A percentile compares a stretch with the other conserved stretches of the same genome.
Evolutionary conservation across 2,797 vertebrate species (phyloP).

Genomic region (Siniperca obscura): DNA sequence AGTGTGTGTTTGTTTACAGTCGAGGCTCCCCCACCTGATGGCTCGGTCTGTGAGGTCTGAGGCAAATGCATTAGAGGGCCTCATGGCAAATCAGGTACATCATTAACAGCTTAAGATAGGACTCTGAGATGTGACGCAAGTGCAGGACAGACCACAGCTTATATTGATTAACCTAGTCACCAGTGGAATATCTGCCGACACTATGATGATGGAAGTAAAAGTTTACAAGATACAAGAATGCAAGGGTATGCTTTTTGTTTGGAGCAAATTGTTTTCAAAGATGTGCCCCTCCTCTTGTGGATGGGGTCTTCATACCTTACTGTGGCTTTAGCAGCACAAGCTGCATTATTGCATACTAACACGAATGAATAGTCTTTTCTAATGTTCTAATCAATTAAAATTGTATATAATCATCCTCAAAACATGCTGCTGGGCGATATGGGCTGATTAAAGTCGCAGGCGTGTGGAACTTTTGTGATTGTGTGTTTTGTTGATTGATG

Average conservation of each 20-base stretch:
- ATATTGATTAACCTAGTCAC: conserved; percentile 47
- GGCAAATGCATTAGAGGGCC: conserved; percentile 57
- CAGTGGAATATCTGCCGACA: conserved; percentile 26
- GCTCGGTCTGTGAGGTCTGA: conserved; percentile 56
- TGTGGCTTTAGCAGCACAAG: not conserved
- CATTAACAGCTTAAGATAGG: conserved; percentile 60
- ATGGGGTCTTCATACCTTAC: not conserved
- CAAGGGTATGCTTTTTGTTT: not conserved
- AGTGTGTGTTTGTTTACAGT: conserved; percentile 74
- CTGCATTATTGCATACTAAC: conserved; percentile 10
- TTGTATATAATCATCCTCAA: conserved; percentile 9
- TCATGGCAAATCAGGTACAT: conserved; percentile 71
- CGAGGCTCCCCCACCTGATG: conserved; percentile 72
- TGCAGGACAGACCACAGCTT: conserved; percentile 43
- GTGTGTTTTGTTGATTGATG: conserved; percentile 54
- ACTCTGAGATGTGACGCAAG: conserved; percentile 51
- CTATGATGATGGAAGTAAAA: conserved; percentile 21
- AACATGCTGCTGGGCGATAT: conserved; percentile 8
- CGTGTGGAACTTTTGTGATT: conserved; percentile 35
- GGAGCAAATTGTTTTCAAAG: not conserved
- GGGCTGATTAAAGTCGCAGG: conserved; percentile 45
- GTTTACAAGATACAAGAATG: not conserved
- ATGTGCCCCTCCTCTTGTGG: not conserved
- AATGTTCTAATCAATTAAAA: not conserved
- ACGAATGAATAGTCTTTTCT: not conserved